Percentiles rank a stretch among this genome's conserved stretches.
Evolutionary conservation across 2,113 vertebrate species (phyloP).

Genomic region (Mormyrus lacerda): DNA sequence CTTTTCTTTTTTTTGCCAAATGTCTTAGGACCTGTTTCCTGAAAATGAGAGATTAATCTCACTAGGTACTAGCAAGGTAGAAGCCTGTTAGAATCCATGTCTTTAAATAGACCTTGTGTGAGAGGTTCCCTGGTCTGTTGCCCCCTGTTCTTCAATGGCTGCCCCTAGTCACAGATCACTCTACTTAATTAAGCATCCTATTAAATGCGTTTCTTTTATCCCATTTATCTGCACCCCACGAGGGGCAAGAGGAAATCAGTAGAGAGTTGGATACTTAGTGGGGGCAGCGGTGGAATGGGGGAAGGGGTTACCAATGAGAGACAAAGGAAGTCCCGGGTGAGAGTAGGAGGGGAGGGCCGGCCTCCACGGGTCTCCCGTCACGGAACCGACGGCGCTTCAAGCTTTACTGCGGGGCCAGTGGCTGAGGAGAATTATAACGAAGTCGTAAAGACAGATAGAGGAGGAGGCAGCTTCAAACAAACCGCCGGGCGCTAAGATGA

Average conservation of each 20-base stretch:
- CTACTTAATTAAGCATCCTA: conserved; percentile 59
- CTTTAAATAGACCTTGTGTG: conserved; percentile 53
- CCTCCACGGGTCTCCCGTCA: not conserved
- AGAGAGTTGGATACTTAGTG: not conserved
- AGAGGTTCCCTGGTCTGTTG: conserved; percentile 37
- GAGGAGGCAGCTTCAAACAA: conserved; percentile 39
- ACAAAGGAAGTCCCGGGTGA: not conserved
- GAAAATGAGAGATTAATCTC: conserved; percentile 17
- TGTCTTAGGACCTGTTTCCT: conserved; percentile 14
- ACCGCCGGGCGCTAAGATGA: conserved; percentile 12
- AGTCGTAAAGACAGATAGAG: conserved; percentile 4
- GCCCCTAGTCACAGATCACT: conserved; percentile 33
- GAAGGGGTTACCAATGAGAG: not conserved
- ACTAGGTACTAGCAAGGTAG: conserved; percentile 29
- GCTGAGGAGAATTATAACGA: conserved; percentile 27
- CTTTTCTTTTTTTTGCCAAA: not conserved
- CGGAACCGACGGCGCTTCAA: not conserved
- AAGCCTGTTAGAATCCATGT: conserved; percentile 23
- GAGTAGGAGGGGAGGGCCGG: not conserved
- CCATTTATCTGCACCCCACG: not conserved
- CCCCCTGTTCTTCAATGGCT: conserved; percentile 48
- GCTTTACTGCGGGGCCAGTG: not conserved
- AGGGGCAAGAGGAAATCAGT: not conserved
- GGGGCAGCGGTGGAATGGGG: not conserved
- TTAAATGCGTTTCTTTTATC: conserved; percentile 24